Base-by-base conservation (phyloP, 2,888 invertebrate genomes). In the Aricia artaxerxes region DNA sequence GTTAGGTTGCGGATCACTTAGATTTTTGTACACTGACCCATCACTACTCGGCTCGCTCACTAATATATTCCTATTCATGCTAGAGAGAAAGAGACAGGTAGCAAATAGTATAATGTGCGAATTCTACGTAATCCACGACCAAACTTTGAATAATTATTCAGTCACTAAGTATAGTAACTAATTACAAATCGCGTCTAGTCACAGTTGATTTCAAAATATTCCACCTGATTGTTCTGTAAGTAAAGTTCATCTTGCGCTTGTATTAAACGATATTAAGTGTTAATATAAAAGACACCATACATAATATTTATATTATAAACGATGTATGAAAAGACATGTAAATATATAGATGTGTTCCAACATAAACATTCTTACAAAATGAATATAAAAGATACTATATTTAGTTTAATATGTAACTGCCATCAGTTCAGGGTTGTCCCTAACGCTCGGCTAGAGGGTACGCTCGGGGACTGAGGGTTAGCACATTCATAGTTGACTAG, bases 401-500 rank as follows among this genome's bases (percentile, higher is more conserved):
- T 57, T 57, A 53, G 57, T 57, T 49, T 61, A 24, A 6, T 44
- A 44, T 44, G 3, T 73, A n/a, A 73, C 73, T 44, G 73, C 44
- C 69, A 38, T 69, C 69, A 69, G 69, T 69, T 64, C 38, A 11
- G 38, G 38, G 35, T 16, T 35, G 35, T 35, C 69, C 44, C 44
- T 24, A 73, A 73, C 73, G 73, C 24, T 73, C n/a, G 73, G 72
- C 13, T n/a, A 24, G 40, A 44, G 73, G 44, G 53, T 49, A 13
- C 31, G 75, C 35, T 31, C 35, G 31, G 53, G 75, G 57, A 44
- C n/a, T 76, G 0, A 31, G 57, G 49, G 49, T 76, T 75, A 76
- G 53, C 57, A 57, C 76, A 76, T 53, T 75, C 75, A 75, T 57
- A 89, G 88, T 90, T 91, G 92, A 93, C 93, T 93, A 93, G 93